Percentiles rank a stretch among this genome's conserved stretches.
phyloP scores from a whole-genome alignment of 2,797 vertebrate species.

The Steatocranus sp. region DNA sequence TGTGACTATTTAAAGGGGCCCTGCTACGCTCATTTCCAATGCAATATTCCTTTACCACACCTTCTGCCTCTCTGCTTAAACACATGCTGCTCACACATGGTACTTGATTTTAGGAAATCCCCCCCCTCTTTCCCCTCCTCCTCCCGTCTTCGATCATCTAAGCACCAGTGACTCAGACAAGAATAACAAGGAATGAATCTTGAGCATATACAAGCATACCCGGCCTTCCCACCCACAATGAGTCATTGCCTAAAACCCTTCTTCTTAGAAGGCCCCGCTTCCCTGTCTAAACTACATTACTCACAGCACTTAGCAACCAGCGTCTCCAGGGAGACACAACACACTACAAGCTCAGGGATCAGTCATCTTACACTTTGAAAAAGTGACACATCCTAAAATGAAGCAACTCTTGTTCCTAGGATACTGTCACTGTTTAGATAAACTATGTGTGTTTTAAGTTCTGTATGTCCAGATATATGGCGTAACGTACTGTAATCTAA shows the following conservation, averaged over 20 bases:
- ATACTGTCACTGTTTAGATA: neutral
- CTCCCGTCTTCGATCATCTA: neutral
- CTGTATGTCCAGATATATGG: neutral
- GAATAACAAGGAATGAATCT: neutral
- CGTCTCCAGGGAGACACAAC: conserved; percentile 49
- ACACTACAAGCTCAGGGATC: conserved; percentile 6
- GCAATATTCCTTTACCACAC: neutral
- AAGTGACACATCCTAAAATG: neutral
- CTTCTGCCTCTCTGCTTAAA: neutral
- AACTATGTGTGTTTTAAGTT: neutral
- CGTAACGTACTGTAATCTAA: neutral
- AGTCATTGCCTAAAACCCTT: conserved; percentile 42
- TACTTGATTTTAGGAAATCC: conserved; percentile 33
- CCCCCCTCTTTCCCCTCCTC: neutral
- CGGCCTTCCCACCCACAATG: conserved; percentile 30
- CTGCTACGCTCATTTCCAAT: neutral
- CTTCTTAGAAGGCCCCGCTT: neutral
- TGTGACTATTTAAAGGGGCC: neutral
- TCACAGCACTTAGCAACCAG: conserved; percentile 5
- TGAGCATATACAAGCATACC: neutral
- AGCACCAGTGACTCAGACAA: conserved; percentile 16
- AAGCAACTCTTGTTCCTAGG: conserved; percentile 5
- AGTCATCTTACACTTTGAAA: neutral
- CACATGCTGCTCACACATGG: neutral
- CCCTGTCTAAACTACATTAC: conserved; percentile 6